Conservation (phyloP, 2,888 invertebrate genomes). For the Ophonus ardosiacus region DNA sequence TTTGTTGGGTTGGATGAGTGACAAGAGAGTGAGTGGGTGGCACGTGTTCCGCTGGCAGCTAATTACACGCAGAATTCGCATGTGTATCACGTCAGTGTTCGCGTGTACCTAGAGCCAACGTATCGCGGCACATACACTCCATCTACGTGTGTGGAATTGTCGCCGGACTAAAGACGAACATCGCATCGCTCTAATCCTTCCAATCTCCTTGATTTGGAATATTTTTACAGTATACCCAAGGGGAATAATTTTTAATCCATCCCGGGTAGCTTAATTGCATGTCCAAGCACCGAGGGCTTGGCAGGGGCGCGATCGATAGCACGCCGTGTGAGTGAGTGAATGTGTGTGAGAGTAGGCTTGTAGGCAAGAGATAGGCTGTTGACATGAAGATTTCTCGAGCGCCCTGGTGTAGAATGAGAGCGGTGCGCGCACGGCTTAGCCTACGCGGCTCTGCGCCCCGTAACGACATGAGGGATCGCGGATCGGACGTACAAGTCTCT, state of each 20-base stretch:
- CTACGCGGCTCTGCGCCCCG: constrained; percentile 67
- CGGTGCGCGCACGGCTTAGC: constrained; percentile 68
- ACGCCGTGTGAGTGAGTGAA: neutral
- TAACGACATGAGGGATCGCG: constrained; percentile 73
- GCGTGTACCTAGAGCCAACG: constrained; percentile 24
- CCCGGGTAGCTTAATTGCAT: constrained; percentile 43
- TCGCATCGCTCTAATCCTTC: constrained; percentile 20
- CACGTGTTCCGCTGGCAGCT: constrained; percentile 22
- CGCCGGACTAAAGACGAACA: constrained; percentile 29
- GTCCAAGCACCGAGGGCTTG: constrained; percentile 5
- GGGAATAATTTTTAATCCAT: constrained; percentile 64
- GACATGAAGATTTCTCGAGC: constrained; percentile 58
- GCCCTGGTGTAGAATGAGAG: constrained; percentile 61
- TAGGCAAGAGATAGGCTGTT: constrained; percentile 51
- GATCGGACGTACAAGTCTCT: constrained; percentile 71
- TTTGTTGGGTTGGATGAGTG: constrained; percentile 9
- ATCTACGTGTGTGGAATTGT: constrained; percentile 46
- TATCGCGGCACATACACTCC: constrained; percentile 47
- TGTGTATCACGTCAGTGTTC: constrained; percentile 44
- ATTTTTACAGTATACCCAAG: constrained; percentile 32
- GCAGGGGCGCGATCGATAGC: constrained; percentile 22
- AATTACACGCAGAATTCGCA: constrained; percentile 50
- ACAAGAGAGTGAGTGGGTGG: constrained; percentile 11
- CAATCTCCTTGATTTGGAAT: constrained; percentile 38
- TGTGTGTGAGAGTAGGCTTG: constrained; percentile 3